A percentile compares a stretch with the other conserved stretches of the same genome.
These are phyloP conservation scores for Accipiter minullus DNA, from an alignment of 2,797 vertebrate genomes.

Conservation along the genomic window DNA sequence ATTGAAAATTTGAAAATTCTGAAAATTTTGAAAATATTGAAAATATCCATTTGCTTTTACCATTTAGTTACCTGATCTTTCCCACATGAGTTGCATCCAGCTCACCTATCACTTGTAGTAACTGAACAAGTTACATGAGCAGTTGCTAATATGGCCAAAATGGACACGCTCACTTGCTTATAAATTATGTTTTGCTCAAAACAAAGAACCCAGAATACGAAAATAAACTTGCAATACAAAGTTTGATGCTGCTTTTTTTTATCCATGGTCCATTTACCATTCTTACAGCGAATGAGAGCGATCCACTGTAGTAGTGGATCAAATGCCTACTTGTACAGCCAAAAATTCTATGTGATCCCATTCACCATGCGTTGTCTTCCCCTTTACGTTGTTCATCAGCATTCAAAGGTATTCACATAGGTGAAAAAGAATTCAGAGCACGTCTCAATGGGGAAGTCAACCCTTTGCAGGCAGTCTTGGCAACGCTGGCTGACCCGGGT, in stretches of 20 bases:
- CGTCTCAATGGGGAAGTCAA: neutral
- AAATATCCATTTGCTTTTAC: neutral
- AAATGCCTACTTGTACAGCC: neutral
- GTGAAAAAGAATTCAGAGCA: neutral
- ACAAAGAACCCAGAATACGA: neutral
- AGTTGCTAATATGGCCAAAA: neutral
- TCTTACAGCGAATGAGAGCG: neutral
- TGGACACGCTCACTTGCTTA: neutral
- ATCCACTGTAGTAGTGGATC: neutral
- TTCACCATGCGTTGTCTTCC: neutral
- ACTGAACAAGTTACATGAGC: neutral
- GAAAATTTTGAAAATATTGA: too few species aligned
- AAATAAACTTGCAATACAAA: neutral
- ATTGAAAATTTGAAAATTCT: too few species aligned
- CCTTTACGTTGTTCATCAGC: neutral
- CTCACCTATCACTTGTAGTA: neutral
- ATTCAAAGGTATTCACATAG: neutral
- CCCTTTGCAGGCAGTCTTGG: accelerated
- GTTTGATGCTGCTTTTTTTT: neutral
- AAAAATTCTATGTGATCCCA: neutral
- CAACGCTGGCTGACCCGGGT: neutral
- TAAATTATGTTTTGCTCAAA: neutral
- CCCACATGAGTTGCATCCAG: neutral
- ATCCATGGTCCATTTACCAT: neutral
- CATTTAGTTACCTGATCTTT: neutral